phyloP scores from a whole-genome alignment of 1,140 invertebrate genomes.

The Ceratina calcarata region DNA sequence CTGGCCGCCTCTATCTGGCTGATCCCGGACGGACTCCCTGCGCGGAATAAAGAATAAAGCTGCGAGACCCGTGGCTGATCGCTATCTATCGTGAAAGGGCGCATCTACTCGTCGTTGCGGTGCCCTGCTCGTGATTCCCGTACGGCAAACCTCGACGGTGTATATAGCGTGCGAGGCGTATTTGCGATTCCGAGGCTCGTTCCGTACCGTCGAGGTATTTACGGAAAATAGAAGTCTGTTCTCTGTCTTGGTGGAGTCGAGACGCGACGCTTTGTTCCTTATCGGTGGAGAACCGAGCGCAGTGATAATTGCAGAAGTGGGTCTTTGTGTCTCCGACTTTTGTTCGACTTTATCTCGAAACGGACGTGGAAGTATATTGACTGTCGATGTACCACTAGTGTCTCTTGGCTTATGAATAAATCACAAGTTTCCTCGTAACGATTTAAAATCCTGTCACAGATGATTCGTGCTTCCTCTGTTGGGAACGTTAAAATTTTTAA shows the following conservation, averaged over 20 bases:
- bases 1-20: constrained; percentile 37
- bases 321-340: constrained; percentile 14
- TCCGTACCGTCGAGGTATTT: neutral
- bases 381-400: neutral
- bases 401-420: neutral
- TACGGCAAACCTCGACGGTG: constrained; percentile 19
- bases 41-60: constrained; percentile 65
- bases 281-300: constrained; percentile 2
- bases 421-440: too few species aligned
- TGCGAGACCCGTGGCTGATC: constrained; percentile 56
- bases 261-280: constrained; percentile 22
- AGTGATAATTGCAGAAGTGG: constrained; percentile 14
- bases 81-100: constrained; percentile 63
- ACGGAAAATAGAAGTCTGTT: neutral
- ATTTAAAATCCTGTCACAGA: neutral
- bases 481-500: too few species aligned
- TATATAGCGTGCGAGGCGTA: constrained; percentile 1
- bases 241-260: neutral
- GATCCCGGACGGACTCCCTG: constrained; percentile 47
- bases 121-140: constrained; percentile 18
- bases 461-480: neutral
- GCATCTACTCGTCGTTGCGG: constrained; percentile 29
- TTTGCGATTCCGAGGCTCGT: constrained; percentile 5
- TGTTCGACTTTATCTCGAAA: neutral
- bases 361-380: neutral